Percentiles rank a stretch among this genome's conserved stretches.
phyloP scores from a whole-genome alignment of 1,140 invertebrate genomes.

The Coelopa frigida region DNA sequence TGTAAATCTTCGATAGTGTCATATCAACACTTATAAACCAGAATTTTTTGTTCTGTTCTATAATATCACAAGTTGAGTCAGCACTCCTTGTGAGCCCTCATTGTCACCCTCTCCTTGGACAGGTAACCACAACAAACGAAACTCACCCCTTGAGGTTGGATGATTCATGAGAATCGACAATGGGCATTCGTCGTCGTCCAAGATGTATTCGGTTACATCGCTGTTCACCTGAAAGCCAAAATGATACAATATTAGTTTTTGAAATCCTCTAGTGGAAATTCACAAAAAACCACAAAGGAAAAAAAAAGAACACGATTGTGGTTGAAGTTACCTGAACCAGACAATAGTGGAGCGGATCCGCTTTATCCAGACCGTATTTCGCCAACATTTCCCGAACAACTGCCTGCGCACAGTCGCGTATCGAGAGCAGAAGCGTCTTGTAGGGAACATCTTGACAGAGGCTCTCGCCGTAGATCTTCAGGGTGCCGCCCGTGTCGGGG shows the following conservation, averaged over 20 bases:
- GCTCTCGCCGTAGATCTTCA: conserved; percentile 97
- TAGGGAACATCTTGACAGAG: conserved; percentile 96
- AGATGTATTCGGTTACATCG: conserved; percentile 76
- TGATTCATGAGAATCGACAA: conserved; percentile 90
- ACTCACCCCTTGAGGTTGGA: conserved; percentile 73
- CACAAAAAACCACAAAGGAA: background rate
- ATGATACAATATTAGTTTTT: conserved; percentile 1
- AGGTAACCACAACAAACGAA: too few relatives aligned
- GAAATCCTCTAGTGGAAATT: background rate
- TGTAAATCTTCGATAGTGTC: too few relatives aligned
- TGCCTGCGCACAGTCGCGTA: conserved; percentile 81
- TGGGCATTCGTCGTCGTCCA: conserved; percentile 96
- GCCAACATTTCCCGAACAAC: conserved; percentile 95
- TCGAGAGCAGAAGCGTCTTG: conserved; percentile 91
- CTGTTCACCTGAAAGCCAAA: conserved; percentile 56
- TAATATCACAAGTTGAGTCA: too few relatives aligned
- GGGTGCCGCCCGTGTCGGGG: conserved; percentile 85
- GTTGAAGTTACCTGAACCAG: conserved; percentile 74
- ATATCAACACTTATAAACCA: too few relatives aligned
- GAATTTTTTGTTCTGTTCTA: too few relatives aligned
- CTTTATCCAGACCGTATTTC: conserved; percentile 89
- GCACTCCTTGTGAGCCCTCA: too few relatives aligned
- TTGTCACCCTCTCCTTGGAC: too few relatives aligned
- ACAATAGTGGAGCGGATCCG: conserved; percentile 86
- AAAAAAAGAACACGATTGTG: background rate